phyloP scores from a whole-genome alignment of 2,113 vertebrate species.

The Hiodon alosoides region DNA sequence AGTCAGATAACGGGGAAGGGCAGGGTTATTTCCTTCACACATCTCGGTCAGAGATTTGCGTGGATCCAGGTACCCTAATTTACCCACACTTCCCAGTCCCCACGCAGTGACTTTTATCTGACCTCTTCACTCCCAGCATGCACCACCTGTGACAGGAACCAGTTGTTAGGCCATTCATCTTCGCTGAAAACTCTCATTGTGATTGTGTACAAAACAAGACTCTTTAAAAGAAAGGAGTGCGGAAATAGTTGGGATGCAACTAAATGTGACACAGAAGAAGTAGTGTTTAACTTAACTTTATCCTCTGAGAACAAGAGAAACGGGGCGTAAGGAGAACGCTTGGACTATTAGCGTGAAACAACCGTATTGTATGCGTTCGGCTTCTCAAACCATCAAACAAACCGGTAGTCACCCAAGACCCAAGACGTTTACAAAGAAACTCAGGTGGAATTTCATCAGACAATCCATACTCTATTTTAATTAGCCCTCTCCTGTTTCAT shows the following conservation, averaged over 20 bases:
- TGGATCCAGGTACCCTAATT: conserved; percentile 12
- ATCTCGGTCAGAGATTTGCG: conserved; percentile 55
- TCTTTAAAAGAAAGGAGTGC: background rate
- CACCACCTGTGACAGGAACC: background rate
- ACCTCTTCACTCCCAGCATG: background rate
- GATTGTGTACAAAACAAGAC: background rate
- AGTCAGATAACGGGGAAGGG: conserved; percentile 39
- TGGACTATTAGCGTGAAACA: too few relatives aligned
- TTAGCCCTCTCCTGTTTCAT: conserved; percentile 12
- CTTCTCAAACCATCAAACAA: background rate
- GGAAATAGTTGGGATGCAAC: background rate
- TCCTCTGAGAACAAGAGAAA: too few relatives aligned
- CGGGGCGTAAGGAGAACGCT: too few relatives aligned
- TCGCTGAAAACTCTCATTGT: background rate
- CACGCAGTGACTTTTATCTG: conserved; percentile 3
- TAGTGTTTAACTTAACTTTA: too few relatives aligned
- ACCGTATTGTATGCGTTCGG: too few relatives aligned
- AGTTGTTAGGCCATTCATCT: too few relatives aligned
- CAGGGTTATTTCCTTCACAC: conserved; percentile 72
- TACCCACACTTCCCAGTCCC: conserved; percentile 1
- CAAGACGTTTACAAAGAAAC: background rate
- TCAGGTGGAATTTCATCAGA: conserved; percentile 4
- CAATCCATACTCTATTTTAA: conserved; percentile 1
- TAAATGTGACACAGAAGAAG: background rate
- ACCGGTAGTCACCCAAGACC: too few relatives aligned